Conservation (phyloP, 2,888 invertebrate species). For the Cheilosia scutellata region DNA sequence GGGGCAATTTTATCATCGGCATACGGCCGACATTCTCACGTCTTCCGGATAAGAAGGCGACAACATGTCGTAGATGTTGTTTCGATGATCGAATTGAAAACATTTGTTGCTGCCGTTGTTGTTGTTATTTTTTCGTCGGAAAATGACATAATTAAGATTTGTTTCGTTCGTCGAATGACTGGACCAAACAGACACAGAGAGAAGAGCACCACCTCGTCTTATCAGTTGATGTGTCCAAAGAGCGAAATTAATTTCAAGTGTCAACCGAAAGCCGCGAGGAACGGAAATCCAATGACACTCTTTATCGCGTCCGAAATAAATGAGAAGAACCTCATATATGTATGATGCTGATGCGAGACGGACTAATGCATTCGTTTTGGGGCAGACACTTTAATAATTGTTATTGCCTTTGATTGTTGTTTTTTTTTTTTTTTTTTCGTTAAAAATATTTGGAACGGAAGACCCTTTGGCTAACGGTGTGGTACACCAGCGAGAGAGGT, state of each 20-base stretch:
- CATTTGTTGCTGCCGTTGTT: neutral
- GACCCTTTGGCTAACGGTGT: conserved; percentile 46
- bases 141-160: conserved; percentile 74
- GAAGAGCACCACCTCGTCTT: conserved; percentile 30
- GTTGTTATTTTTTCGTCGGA: neutral
- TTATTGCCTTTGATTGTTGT: conserved; percentile 52
- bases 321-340: conserved; percentile 29
- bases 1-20: conserved; percentile 52
- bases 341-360: conserved; percentile 9
- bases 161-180: conserved; percentile 44
- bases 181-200: conserved; percentile 12
- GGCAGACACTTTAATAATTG: conserved; percentile 72
- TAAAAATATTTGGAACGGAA: conserved; percentile 45
- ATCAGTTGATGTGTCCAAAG: conserved; percentile 58
- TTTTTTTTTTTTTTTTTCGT: conserved; percentile 6
- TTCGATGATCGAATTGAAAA: conserved; percentile 32
- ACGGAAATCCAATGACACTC: conserved; percentile 67
- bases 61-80: conserved; percentile 57
- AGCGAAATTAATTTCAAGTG: conserved; percentile 73
- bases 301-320: conserved; percentile 69
- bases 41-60: conserved; percentile 74
- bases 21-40: conserved; percentile 66
- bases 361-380: conserved; percentile 71
- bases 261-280: conserved; percentile 36
- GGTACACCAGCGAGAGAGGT: neutral